Evolutionary conservation across 2,797 vertebrate species (phyloP).

Genomic region (Sebastes kiyomatsui): DNA sequence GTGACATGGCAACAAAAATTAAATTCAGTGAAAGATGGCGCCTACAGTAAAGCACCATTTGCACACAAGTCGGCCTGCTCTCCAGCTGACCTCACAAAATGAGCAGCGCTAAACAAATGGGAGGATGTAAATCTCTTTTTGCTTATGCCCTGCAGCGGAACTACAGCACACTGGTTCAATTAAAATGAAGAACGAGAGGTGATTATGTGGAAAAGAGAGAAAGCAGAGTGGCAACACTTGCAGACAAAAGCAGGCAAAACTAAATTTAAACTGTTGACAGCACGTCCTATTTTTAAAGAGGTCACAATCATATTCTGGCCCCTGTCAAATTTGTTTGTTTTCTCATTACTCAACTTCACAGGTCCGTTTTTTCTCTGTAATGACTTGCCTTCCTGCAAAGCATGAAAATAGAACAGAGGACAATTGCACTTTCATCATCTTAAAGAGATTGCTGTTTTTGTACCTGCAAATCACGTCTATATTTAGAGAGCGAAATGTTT

Average conservation of each 20-base stretch:
- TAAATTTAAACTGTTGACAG: constrained; percentile 52
- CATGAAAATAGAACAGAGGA: constrained; percentile 72
- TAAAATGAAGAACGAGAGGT: constrained; percentile 39
- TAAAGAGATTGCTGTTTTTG: constrained; percentile 53
- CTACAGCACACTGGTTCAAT: constrained; percentile 42
- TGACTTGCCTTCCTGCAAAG: constrained; percentile 49
- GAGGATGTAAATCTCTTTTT: constrained; percentile 59
- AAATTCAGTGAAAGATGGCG: constrained; percentile 34
- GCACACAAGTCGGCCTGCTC: constrained; percentile 39
- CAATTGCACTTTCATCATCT: constrained; percentile 67
- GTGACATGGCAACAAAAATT: constrained; percentile 11
- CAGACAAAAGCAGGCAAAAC: constrained; percentile 35
- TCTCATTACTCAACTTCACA: constrained; percentile 63
- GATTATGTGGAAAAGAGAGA: constrained; percentile 34
- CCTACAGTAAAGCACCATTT: constrained; percentile 20
- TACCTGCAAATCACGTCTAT: constrained; percentile 70
- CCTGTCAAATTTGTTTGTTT: constrained; percentile 65
- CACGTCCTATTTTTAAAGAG: constrained; percentile 63
- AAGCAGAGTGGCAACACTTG: constrained; percentile 18
- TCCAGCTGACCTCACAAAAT: constrained; percentile 58
- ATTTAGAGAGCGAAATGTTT: constrained; percentile 62
- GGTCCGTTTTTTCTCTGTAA: constrained; percentile 21
- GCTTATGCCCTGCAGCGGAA: constrained; percentile 46
- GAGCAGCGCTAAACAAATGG: constrained; percentile 51
- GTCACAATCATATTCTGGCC: constrained; percentile 37